A percentile compares a stretch with the other conserved stretches of the same genome.
phyloP scores from a whole-genome alignment of 2,888 invertebrate species.

The Camptogramma bilineatum region DNA sequence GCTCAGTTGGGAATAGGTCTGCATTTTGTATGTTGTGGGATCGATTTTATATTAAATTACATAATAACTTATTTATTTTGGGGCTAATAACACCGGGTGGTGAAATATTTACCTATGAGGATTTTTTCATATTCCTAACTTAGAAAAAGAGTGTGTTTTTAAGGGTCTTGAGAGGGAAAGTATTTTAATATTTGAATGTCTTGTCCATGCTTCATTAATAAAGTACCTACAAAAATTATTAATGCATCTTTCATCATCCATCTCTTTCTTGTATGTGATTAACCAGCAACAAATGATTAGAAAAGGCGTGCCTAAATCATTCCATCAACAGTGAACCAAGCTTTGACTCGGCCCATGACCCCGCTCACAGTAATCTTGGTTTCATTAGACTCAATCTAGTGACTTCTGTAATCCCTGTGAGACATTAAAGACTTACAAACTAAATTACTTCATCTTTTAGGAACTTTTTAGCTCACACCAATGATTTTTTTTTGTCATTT shows the following conservation, averaged over 20 bases:
- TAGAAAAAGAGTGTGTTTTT: too few relatives aligned
- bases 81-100: too few relatives aligned
- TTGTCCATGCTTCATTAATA: too few relatives aligned
- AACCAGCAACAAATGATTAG: constrained; percentile 68
- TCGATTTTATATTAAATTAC: too few relatives aligned
- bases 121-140: too few relatives aligned
- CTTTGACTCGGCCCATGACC: constrained; percentile 64
- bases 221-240: too few relatives aligned
- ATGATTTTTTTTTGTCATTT: constrained; percentile 1
- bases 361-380: constrained; percentile 74
- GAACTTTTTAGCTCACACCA: neutral
- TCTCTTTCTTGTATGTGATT: neutral
- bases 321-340: constrained; percentile 53
- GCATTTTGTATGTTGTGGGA: too few relatives aligned
- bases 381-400: constrained; percentile 61
- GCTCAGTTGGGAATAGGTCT: too few relatives aligned
- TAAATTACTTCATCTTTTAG: constrained; percentile 56
- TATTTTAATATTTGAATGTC: too few relatives aligned
- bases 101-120: too few relatives aligned
- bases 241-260: neutral
- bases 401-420: constrained; percentile 70
- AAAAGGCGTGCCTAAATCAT: constrained; percentile 71
- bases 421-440: constrained; percentile 55
- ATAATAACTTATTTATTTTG: too few relatives aligned
- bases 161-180: too few relatives aligned